phyloP scores from a whole-genome alignment of 2,113 vertebrate genomes.

The Syngnathus floridae region DNA sequence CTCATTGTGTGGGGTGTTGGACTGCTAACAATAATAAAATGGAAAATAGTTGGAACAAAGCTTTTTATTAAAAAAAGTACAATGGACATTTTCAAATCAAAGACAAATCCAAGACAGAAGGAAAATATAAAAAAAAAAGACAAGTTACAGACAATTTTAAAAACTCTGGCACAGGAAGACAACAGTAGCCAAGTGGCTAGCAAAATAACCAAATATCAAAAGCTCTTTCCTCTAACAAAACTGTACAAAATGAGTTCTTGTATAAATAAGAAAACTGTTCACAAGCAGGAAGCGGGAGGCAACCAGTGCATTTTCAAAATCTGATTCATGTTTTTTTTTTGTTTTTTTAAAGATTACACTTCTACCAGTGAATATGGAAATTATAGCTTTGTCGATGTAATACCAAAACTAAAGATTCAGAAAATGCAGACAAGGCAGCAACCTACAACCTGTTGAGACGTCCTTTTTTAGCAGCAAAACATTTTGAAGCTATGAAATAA shows the following conservation, averaged over 20 bases:
- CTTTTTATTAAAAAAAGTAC: constrained; percentile 64
- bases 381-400: neutral
- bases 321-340: constrained; percentile 13
- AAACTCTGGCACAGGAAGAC: constrained; percentile 74
- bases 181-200: constrained; percentile 63
- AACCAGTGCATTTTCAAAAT: constrained; percentile 42
- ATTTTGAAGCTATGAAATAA: constrained; percentile 77
- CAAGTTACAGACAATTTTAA: constrained; percentile 63
- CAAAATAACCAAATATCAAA: constrained; percentile 70
- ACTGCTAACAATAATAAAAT: neutral
- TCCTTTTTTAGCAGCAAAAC: constrained; percentile 74
- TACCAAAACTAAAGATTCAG: constrained; percentile 14
- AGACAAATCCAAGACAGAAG: constrained; percentile 65
- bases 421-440: constrained; percentile 44
- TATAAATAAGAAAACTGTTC: constrained; percentile 74
- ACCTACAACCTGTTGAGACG: constrained; percentile 56
- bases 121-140: constrained; percentile 57
- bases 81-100: constrained; percentile 67
- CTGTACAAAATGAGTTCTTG: constrained; percentile 75
- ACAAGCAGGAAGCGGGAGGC: constrained; percentile 57
- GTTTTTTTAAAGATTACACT: neutral
- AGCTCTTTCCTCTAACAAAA: constrained; percentile 64
- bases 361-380: neutral
- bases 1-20: neutral
- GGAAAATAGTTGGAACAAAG: constrained; percentile 50